These are phyloP conservation scores for Amphiura filiformis DNA, from an alignment of 35 echinoderm and acorn worm genomes.

Conservation along the genomic window DNA sequence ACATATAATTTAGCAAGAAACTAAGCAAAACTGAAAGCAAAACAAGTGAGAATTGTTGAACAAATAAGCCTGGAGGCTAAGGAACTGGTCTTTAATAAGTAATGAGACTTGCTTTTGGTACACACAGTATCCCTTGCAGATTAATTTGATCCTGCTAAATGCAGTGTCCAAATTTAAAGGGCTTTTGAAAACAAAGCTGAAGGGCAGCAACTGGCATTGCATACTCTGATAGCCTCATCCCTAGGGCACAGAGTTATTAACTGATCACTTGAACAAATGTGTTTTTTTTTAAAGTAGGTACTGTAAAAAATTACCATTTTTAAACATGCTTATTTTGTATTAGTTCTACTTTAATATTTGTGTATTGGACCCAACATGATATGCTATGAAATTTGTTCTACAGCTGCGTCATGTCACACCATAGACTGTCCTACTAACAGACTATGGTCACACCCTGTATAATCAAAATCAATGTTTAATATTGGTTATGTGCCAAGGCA, in stretches of 20 bases:
- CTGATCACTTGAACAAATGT: too few species aligned
- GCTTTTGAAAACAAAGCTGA: constrained; percentile 5
- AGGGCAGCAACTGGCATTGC: background rate
- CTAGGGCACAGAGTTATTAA: background rate
- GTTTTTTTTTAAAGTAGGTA: background rate
- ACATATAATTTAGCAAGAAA: background rate
- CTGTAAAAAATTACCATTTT: background rate
- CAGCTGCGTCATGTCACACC: too few species aligned
- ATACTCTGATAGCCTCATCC: background rate
- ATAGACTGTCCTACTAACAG: too few species aligned
- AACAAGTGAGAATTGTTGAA: background rate
- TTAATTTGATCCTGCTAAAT: background rate
- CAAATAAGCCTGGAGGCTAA: constrained; percentile 3
- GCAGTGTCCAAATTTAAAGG: background rate
- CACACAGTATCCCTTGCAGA: background rate
- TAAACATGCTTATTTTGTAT: background rate
- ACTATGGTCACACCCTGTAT: background rate
- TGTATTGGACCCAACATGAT: background rate
- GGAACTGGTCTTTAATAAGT: background rate
- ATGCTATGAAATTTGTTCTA: too few species aligned
- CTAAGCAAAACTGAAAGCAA: background rate
- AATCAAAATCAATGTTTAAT: background rate
- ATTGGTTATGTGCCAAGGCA: background rate
- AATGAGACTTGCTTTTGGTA: background rate
- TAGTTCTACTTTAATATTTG: background rate